phyloP scores from a whole-genome alignment of 2,113 vertebrate genomes.

The Tachuris rubrigastra region DNA sequence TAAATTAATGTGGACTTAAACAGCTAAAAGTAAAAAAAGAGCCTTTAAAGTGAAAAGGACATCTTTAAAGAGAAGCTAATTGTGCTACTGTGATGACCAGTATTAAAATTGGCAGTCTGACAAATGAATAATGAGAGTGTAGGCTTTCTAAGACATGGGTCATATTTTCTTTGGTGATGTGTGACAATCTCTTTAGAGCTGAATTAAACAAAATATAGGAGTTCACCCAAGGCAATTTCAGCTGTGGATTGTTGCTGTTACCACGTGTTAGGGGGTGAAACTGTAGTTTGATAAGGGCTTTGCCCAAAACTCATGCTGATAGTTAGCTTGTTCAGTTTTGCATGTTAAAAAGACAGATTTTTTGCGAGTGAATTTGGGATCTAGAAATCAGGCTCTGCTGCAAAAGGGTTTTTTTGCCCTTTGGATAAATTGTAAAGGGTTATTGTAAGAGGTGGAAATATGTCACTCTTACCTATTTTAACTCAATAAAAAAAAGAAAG shows the following conservation, averaged over 20 bases:
- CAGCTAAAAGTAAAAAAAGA: background rate
- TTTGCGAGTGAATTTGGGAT: background rate
- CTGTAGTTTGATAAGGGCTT: background rate
- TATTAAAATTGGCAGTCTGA: background rate
- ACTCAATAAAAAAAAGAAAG: background rate
- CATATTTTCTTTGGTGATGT: background rate
- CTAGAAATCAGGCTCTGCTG: background rate
- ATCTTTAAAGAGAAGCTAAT: background rate
- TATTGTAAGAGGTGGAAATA: background rate
- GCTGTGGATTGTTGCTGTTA: too few relatives aligned
- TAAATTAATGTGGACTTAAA: background rate
- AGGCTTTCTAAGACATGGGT: background rate
- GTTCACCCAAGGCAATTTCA: background rate
- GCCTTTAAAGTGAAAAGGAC: background rate
- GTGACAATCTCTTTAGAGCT: background rate
- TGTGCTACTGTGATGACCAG: background rate
- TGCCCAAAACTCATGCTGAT: rapidly evolving
- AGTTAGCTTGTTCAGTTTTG: background rate
- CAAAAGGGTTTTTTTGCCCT: background rate
- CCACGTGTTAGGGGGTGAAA: rapidly evolving
- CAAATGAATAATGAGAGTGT: background rate
- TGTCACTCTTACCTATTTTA: background rate
- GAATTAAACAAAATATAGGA: background rate
- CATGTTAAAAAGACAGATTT: background rate
- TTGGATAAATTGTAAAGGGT: background rate